Evolutionary conservation across 2,113 vertebrate genomes (phyloP), one percentile per base, ranked within the genome.

Genomic region (Indicator maculatus): DNA sequence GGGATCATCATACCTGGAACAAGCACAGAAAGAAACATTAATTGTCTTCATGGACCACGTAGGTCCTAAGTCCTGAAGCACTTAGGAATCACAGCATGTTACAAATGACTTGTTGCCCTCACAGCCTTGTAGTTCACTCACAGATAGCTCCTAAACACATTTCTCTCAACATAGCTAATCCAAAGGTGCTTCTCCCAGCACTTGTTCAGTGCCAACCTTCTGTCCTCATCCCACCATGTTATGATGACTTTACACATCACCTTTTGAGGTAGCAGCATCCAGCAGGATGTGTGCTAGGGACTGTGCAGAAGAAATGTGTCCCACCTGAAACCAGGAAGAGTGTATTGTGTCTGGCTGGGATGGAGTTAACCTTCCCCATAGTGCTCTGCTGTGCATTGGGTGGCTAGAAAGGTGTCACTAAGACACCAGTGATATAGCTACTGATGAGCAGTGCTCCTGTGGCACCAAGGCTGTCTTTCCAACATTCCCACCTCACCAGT

Each of bases 11-110:
- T 60, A 63, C 11, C 12, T 66, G 66, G 45, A 65, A 14, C 8
- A 67, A 77, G 26, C 26, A 33, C 1, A 3, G 28, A 60, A 33
- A 33, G 15, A 33, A 81, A 24, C 2, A 3, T 23, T 78, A 26
- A n/a, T 9, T 0, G 0, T 39, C 11, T 36, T 9, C 30, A 21
- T 4, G 2, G 20, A 24, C 20, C 58, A 45, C 30, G 20, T 2
- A 88, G 12, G 3, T 33, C 26, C 36, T 39, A 45, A 23, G 12
- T 11, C 10, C 52, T 60, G 60, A 67, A 73, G 38, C 15, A 11
- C 16, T 7, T 52, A 28, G 20, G 39, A 65, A 20, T 31, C 2
- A 1, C 52, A 63, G 30, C 28, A 2, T 24, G 19, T 26, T 60
- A 4, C 21, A 39, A 69, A 45, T 6, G 11, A 2, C 2, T 3